Evolutionary conservation across 2,113 vertebrate species (phyloP).

Genomic region (Mobula hypostoma): DNA sequence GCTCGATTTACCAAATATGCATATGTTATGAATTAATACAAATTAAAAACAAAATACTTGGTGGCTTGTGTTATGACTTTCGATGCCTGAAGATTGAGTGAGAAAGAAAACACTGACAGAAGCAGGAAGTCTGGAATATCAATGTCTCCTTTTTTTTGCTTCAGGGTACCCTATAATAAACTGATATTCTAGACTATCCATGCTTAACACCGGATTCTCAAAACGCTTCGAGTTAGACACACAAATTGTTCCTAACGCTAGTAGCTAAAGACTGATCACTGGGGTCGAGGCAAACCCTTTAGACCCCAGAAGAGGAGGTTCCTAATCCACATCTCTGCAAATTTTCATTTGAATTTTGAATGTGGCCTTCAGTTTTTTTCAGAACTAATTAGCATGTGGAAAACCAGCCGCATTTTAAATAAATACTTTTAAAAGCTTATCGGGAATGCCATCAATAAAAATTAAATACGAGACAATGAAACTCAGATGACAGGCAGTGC

Average conservation of each 20-base stretch:
- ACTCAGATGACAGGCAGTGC: background rate
- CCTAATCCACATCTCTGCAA: background rate
- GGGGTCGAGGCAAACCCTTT: background rate
- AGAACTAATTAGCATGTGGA: background rate
- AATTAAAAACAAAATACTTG: background rate
- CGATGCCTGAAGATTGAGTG: background rate
- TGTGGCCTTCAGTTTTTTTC: background rate
- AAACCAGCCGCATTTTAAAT: background rate
- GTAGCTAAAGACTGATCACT: background rate
- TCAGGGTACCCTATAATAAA: background rate
- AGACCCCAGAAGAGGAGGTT: background rate
- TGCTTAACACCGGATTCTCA: background rate
- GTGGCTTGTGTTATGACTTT: background rate
- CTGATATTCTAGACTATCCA: background rate
- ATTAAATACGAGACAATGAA: constrained; percentile 12
- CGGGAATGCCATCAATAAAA: constrained; percentile 15
- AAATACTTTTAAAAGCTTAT: constrained; percentile 29
- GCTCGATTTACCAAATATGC: no score
- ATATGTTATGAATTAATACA: no score
- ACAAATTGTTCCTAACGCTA: background rate
- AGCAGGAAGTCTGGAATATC: background rate
- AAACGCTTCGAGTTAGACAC: background rate
- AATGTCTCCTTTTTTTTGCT: background rate
- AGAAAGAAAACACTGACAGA: background rate
- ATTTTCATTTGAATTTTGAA: background rate